phyloP scores from a whole-genome alignment of 2,888 invertebrate genomes.

The Ferrisia virgata region DNA sequence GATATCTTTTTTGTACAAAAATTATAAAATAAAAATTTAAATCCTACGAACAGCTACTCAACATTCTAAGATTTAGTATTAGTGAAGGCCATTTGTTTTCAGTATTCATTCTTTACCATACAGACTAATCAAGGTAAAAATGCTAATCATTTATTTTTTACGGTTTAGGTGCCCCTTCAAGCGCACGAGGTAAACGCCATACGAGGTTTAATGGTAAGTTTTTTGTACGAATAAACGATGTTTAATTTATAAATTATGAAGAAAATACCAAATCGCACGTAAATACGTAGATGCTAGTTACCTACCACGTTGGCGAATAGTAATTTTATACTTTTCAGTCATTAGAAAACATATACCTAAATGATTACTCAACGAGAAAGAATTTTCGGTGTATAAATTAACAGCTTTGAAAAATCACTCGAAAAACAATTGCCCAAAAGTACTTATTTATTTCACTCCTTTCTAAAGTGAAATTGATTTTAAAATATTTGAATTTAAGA shows the following conservation, averaged over 20 bases:
- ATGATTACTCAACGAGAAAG: not conserved
- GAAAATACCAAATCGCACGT: not conserved
- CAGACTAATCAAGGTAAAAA: not conserved
- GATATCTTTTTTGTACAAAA: no score
- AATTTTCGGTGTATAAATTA: not conserved
- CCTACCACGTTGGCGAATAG: not conserved
- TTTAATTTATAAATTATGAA: not conserved
- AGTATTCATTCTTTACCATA: not conserved
- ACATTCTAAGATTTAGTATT: no score
- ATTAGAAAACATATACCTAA: not conserved
- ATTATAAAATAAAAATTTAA: no score
- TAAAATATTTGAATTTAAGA: not conserved
- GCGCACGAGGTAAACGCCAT: constrained; percentile 26
- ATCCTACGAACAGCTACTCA: no score
- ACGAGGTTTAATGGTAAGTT: constrained; percentile 36
- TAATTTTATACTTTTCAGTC: not conserved
- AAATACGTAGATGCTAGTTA: not conserved
- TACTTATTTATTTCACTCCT: not conserved
- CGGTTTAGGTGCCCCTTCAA: constrained; percentile 25
- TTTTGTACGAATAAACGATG: not conserved
- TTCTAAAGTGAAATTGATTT: not conserved
- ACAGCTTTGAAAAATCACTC: not conserved
- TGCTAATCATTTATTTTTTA: not conserved
- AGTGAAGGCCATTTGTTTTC: not conserved
- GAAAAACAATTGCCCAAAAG: not conserved